Evolutionary conservation across 2,113 vertebrate species (phyloP), one percentile per base, ranked within the genome.

Genomic region (Chaenocephalus aceratus): DNA sequence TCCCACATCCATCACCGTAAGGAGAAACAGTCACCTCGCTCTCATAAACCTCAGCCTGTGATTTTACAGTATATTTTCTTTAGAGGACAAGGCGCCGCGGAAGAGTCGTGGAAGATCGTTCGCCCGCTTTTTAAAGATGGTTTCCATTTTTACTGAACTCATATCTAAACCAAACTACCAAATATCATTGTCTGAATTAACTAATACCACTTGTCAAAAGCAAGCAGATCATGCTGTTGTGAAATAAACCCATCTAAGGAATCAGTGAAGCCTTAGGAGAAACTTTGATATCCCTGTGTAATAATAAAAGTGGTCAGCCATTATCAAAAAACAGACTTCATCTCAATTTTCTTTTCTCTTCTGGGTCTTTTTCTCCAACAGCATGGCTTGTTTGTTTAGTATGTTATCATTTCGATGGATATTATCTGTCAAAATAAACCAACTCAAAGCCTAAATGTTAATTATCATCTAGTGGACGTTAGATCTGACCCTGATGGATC

Each of bases 1-100:
- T 58, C 85, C 77, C 81, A 73, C 86, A 85, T 60, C 79, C 49
- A 76, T 81, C 78, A 60, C 18, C 10, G 51, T 54, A 11, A 70
- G 68, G 16, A 80, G 83, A 80, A 80, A 70, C 54, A 14, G 58
- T 41, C 76, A 63, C 78, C 73, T 83, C 76, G 56, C 80, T 67
- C 52, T 65, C 46, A 66, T 58, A 66, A 83, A 75, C 59, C 75
- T 59, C 79, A 62, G 53, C 72, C 73, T 75, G 56, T 67, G 66
- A 79, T 89, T 89, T 83, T 64, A 51, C 51, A 18, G 36, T 41
- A 41, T 8, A 41, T 41, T 41, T 41, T 36, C 53, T 59, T 41
- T 6, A 9, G 21, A 80, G 18, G 7, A 36, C 6, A 14, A 72
- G 30, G 12, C 18, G 48, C 46, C 44, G 30, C 21, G 12, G 11